These are phyloP conservation scores for Loripinus fragilis DNA, from an alignment of 2,888 invertebrate species.

Conservation along the genomic window DNA sequence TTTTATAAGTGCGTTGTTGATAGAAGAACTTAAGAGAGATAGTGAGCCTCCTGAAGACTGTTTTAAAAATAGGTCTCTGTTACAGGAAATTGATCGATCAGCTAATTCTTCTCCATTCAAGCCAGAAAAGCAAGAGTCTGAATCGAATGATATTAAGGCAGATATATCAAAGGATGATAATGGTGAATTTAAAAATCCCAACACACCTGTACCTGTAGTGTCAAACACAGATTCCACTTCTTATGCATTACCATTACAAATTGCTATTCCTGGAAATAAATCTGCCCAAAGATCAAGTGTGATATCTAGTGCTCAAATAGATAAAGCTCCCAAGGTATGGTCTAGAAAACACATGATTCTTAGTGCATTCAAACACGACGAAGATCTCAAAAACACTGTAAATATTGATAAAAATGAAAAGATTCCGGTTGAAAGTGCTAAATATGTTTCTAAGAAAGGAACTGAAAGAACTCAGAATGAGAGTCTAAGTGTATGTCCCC, in stretches of 20 bases:
- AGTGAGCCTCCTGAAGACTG: slow-evolving; percentile 48
- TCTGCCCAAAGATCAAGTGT: slow-evolving; percentile 20
- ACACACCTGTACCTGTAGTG: neutral
- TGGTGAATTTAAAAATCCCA: neutral
- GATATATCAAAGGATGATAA: neutral
- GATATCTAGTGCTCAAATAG: slow-evolving; percentile 16
- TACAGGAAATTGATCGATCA: slow-evolving; percentile 55
- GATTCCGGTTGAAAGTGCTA: slow-evolving; percentile 47
- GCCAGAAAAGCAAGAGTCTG: neutral
- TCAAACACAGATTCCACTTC: slow-evolving; percentile 22
- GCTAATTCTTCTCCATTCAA: slow-evolving; percentile 43
- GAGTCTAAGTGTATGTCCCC: slow-evolving; percentile 44
- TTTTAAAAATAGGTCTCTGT: slow-evolving; percentile 54
- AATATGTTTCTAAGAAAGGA: slow-evolving; percentile 37
- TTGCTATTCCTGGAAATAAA: slow-evolving; percentile 55
- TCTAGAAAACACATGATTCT: slow-evolving; percentile 74
- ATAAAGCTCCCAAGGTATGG: slow-evolving; percentile 43
- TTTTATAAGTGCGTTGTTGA: slow-evolving; percentile 16
- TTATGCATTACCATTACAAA: slow-evolving; percentile 52
- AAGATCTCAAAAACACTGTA: slow-evolving; percentile 68
- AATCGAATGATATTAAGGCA: neutral
- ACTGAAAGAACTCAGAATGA: slow-evolving; percentile 49
- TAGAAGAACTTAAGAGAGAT: slow-evolving; percentile 49
- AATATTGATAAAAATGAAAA: slow-evolving; percentile 53
- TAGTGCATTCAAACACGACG: slow-evolving; percentile 70